Evolutionary conservation across 2,888 invertebrate genomes (phyloP).

Genomic region (Sepiola atlantica): DNA sequence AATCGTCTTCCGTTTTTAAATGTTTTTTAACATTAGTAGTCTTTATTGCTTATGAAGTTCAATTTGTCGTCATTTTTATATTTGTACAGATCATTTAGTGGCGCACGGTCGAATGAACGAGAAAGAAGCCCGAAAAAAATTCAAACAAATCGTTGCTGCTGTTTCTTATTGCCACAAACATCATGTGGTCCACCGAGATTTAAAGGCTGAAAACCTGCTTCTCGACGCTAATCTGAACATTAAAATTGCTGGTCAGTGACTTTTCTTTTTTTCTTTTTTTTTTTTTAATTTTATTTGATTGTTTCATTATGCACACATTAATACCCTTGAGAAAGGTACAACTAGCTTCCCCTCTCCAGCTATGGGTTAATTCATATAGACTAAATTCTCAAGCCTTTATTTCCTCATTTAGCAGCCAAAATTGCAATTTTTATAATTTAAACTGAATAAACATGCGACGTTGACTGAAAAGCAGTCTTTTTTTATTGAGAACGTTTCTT

Average conservation of each 20-base stretch:
- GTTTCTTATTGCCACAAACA: conserved; percentile 94
- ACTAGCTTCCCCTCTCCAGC: too few species aligned
- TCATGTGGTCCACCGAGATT: conserved; percentile 88
- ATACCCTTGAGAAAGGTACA: too few species aligned
- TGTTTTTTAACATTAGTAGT: too few species aligned
- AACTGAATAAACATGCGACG: too few species aligned
- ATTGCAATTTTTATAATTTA: too few species aligned
- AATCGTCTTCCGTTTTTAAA: too few species aligned
- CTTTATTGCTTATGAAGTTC: not conserved
- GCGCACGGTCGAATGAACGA: conserved; percentile 94
- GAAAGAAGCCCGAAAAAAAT: conserved; percentile 91
- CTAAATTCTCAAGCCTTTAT: too few species aligned
- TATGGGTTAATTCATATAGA: too few species aligned
- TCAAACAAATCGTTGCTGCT: conserved; percentile 96
- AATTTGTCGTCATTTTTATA: not conserved
- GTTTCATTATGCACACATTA: too few species aligned
- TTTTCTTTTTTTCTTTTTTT: not conserved
- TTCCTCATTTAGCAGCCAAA: too few species aligned
- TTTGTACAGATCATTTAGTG: conserved; percentile 74
- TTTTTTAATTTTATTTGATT: conserved; percentile 53
- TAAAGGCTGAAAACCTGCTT: conserved; percentile 94
- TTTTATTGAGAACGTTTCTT: too few species aligned
- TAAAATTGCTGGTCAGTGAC: conserved; percentile 82
- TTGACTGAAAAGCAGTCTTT: too few species aligned
- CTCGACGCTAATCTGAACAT: conserved; percentile 95